phyloP scores from a whole-genome alignment of 2,888 invertebrate genomes.

The Uropetala carovei region DNA sequence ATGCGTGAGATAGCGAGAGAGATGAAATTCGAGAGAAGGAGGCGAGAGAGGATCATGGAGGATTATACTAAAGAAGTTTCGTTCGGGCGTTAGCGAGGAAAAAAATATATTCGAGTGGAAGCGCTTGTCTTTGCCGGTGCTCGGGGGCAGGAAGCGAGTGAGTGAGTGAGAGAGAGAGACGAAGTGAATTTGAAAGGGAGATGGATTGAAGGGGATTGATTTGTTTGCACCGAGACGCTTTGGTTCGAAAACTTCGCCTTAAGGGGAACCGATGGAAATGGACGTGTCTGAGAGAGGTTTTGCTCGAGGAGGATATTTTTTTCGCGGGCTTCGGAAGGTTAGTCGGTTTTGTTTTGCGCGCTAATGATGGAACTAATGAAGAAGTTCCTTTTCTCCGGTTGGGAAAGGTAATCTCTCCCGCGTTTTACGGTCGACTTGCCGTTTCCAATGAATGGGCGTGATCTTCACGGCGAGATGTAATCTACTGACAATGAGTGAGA shows the following conservation, averaged over 20 bases:
- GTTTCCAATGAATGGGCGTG: neutral
- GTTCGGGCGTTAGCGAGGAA: neutral
- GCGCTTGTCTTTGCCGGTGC: neutral
- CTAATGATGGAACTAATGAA: constrained; percentile 29
- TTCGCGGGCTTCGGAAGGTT: neutral
- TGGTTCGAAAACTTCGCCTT: neutral
- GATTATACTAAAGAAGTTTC: constrained; percentile 38
- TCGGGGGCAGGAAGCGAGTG: neutral
- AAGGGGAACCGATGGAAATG: neutral
- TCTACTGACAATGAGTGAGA: neutral
- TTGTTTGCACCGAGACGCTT: neutral
- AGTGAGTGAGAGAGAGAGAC: too few relatives aligned
- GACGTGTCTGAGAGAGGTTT: neutral
- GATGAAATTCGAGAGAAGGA: neutral
- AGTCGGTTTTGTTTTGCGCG: neutral
- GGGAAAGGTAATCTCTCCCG: constrained; percentile 13
- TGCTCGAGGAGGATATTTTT: neutral
- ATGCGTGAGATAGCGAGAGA: neutral
- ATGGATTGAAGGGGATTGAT: neutral
- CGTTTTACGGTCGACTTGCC: neutral
- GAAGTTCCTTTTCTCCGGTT: neutral
- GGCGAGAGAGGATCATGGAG: neutral
- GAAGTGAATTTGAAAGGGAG: neutral
- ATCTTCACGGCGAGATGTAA: neutral
- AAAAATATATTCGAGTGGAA: neutral